Evolutionary conservation across 2,888 invertebrate species (phyloP).

Genomic region (Tridacna crocea): DNA sequence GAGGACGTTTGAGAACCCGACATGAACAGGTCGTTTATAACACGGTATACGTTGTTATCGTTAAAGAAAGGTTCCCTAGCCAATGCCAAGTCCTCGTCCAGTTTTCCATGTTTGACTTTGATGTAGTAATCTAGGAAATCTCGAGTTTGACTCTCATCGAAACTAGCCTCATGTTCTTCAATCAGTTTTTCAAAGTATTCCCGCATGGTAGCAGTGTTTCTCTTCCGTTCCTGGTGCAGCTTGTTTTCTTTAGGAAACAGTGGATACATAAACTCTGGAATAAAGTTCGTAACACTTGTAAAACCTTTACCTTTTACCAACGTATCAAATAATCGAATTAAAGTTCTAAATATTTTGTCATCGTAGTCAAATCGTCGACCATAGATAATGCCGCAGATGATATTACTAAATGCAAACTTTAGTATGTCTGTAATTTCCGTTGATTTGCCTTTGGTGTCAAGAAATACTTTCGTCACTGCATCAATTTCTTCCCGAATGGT

Average conservation of each 20-base stretch:
- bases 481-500: constrained; percentile 14
- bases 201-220: background rate
- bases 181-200: constrained; percentile 10
- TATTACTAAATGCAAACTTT: constrained; percentile 12
- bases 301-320: constrained; percentile 26
- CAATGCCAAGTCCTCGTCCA: constrained; percentile 20
- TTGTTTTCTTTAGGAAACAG: constrained; percentile 26
- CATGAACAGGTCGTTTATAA: constrained; percentile 32
- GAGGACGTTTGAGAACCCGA: constrained; percentile 25
- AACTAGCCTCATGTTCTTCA: constrained; percentile 18
- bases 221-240: constrained; percentile 7
- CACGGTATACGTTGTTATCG: constrained; percentile 15
- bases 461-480: background rate
- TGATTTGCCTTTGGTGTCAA: background rate
- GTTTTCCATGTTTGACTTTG: constrained; percentile 7
- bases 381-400: constrained; percentile 14
- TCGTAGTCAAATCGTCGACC: constrained; percentile 11
- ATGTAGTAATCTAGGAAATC: constrained; percentile 30
- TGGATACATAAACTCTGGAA: constrained; percentile 26
- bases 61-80: constrained; percentile 4
- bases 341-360: constrained; percentile 10
- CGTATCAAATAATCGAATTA: constrained; percentile 10
- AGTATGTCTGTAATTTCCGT: background rate
- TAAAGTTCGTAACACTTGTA: constrained; percentile 14
- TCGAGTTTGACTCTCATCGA: constrained; percentile 12